phyloP scores from a whole-genome alignment of 2,113 vertebrate species.

The Phycodurus eques region DNA sequence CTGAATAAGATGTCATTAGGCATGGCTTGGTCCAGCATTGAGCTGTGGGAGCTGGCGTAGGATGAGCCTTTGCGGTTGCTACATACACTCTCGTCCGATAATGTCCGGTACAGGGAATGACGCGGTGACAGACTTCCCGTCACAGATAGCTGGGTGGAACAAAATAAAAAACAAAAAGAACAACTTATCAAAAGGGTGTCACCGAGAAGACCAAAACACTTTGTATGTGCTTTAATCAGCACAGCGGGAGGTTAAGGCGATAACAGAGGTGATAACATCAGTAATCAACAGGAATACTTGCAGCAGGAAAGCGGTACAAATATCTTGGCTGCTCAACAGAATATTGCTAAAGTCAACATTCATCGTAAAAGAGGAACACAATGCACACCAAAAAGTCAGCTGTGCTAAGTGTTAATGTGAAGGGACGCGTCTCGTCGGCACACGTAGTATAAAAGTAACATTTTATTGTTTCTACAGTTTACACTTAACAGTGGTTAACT shows the following conservation, averaged over 20 bases:
- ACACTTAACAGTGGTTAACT: background rate
- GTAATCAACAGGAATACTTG: conserved; percentile 44
- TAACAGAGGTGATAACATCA: conserved; percentile 36
- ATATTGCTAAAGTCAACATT: background rate
- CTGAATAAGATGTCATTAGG: conserved; percentile 95
- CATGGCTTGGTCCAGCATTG: conserved; percentile 87
- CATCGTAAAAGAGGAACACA: background rate
- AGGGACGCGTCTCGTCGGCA: too few relatives aligned
- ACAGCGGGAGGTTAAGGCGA: conserved; percentile 20
- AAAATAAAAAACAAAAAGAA: background rate
- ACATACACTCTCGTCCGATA: conserved; percentile 93
- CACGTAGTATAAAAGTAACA: background rate
- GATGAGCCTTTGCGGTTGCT: conserved; percentile 87
- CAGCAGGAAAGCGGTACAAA: background rate
- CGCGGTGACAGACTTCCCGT: conserved; percentile 81
- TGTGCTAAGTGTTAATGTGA: too few relatives aligned
- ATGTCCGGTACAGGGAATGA: conserved; percentile 85
- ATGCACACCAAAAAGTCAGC: background rate
- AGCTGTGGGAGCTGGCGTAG: conserved; percentile 88
- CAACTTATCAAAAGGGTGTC: conserved; percentile 10
- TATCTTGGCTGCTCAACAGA: background rate
- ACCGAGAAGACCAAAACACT: background rate
- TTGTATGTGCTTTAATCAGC: background rate
- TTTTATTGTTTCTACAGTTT: background rate
- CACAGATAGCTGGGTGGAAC: conserved; percentile 73